A percentile compares a stretch with the other conserved stretches of the same genome.
phyloP scores from a whole-genome alignment of 2,797 vertebrate species.

The Huso huso region DNA sequence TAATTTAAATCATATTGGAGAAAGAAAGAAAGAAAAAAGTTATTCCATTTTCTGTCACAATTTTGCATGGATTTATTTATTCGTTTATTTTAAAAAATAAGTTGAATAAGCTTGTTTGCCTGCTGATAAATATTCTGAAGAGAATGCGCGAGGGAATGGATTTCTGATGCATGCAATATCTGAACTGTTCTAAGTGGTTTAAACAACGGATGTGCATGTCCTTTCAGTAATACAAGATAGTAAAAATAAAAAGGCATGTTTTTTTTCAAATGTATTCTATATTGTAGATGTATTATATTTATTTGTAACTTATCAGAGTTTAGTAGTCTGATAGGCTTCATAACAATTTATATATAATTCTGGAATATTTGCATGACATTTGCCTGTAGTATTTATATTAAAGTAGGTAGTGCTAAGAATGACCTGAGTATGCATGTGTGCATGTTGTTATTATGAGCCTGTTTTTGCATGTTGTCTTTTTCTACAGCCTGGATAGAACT shows the following conservation, averaged over 20 bases:
- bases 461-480: constrained; percentile 73
- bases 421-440: constrained; percentile 33
- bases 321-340: too few relatives aligned
- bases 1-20: constrained; percentile 21
- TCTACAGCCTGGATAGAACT: constrained; percentile 75
- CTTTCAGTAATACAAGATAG: not conserved
- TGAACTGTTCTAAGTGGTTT: constrained; percentile 20
- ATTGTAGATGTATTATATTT: too few relatives aligned
- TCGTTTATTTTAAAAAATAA: constrained; percentile 20
- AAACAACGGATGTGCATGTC: constrained; percentile 29
- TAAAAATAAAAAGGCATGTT: constrained; percentile 5
- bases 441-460: constrained; percentile 63
- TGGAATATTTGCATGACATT: constrained; percentile 8
- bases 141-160: constrained; percentile 18
- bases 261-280: too few relatives aligned
- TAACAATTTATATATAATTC: not conserved
- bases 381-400: constrained; percentile 13
- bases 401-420: not conserved
- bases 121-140: constrained; percentile 26
- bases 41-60: constrained; percentile 31
- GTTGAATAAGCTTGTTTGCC: constrained; percentile 32
- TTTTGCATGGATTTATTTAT: constrained; percentile 40
- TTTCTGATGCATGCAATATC: constrained; percentile 40
- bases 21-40: constrained; percentile 15
- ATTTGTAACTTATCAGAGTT: too few relatives aligned